Evolutionary conservation across 2,113 vertebrate genomes (phyloP).

Genomic region (cattle (Bos taurus)): ARS-UCD2.0 NC_037357.1:7043501-7044000

Average conservation of each 20-base stretch:
- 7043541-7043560: background rate
- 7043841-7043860: too few species aligned
- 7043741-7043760: background rate
- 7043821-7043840: too few species aligned
- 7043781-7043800: too few species aligned
- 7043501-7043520: background rate
- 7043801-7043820: too few species aligned
- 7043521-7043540: background rate
- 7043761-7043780: background rate
- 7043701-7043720: background rate
- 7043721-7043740: background rate
- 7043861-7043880: too few species aligned
- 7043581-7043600: background rate
- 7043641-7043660: background rate
- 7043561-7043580: background rate
- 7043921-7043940: too few species aligned
- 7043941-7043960: too few species aligned
- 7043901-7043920: too few species aligned
- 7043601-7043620: background rate
- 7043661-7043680: background rate
- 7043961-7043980: too few species aligned
- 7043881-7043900: too few species aligned
- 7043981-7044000: too few species aligned
- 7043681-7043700: background rate
- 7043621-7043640: background rate